A percentile compares a stretch with the other conserved stretches of the same genome.
These are phyloP conservation scores for Lepeophtheirus nordmannii DNA, from an alignment of 2,888 invertebrate species.

Conservation along the genomic window DNA sequence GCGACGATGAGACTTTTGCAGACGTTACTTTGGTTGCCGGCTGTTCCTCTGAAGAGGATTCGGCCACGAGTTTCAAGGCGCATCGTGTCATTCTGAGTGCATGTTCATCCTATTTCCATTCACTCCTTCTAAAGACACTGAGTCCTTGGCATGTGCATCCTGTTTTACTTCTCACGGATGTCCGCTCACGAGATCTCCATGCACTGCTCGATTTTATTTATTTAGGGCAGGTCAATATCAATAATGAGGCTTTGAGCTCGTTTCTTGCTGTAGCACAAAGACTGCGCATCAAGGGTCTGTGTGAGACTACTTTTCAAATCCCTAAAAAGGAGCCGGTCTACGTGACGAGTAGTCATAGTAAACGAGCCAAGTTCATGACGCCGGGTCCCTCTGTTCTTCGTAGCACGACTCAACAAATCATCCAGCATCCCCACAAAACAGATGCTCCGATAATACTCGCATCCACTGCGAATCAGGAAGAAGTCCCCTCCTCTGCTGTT, in stretches of 20 bases:
- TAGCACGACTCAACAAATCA: background rate
- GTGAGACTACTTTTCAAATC: slow-evolving; percentile 9
- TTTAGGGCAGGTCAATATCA: slow-evolving; percentile 24
- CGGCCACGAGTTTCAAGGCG: slow-evolving; percentile 17
- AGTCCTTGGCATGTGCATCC: slow-evolving; percentile 22
- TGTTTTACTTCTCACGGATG: slow-evolving; percentile 20
- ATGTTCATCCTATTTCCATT: slow-evolving; percentile 24
- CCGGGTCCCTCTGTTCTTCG: background rate
- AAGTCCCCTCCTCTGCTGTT: slow-evolving; percentile 24
- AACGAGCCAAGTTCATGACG: background rate
- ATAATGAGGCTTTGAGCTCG: slow-evolving; percentile 14
- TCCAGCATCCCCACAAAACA: background rate
- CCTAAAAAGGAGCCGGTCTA: slow-evolving; percentile 1
- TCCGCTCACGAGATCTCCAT: slow-evolving; percentile 7
- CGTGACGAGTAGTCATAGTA: background rate
- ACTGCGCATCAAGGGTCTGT: slow-evolving; percentile 23
- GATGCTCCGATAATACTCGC: slow-evolving; percentile 1
- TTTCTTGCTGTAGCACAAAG: slow-evolving; percentile 20
- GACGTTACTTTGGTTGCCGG: slow-evolving; percentile 19
- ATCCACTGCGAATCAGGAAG: slow-evolving; percentile 11
- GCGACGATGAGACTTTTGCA: slow-evolving; percentile 21
- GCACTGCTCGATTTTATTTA: slow-evolving; percentile 24
- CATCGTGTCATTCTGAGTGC: slow-evolving; percentile 23
- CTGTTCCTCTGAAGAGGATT: background rate
- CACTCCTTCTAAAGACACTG: slow-evolving; percentile 15